Evolutionary conservation across 2,113 vertebrate genomes (phyloP).

Genomic region (Leiothrix lutea): DNA sequence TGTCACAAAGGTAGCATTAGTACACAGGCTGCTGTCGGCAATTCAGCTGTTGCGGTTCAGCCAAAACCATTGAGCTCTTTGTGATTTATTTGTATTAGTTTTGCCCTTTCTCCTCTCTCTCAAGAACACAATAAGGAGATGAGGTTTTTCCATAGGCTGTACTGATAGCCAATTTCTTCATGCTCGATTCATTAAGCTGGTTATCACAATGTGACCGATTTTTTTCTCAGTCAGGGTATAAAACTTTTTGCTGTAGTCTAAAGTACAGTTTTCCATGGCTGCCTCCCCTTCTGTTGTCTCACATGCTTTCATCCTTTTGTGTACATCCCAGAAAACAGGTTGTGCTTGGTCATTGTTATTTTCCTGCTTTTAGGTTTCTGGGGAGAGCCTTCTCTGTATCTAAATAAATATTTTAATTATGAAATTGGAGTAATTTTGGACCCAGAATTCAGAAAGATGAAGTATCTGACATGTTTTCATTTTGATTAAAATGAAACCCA

Average conservation of each 20-base stretch:
- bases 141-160: background rate
- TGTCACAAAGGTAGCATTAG: background rate
- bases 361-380: background rate
- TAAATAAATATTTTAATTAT: background rate
- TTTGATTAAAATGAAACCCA: background rate
- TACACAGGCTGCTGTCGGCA: background rate
- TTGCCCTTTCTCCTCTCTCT: background rate
- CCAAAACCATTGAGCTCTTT: background rate
- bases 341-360: background rate
- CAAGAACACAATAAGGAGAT: background rate
- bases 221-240: background rate
- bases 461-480: background rate
- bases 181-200: background rate
- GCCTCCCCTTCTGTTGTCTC: background rate
- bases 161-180: background rate
- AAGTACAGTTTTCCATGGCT: background rate
- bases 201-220: background rate
- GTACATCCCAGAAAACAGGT: background rate
- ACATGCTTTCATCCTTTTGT: background rate
- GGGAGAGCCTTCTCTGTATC: background rate
- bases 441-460: background rate
- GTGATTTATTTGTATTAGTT: background rate
- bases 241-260: background rate
- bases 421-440: background rate
- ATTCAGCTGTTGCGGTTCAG: background rate